A percentile compares a stretch with the other conserved stretches of the same genome.
These are phyloP conservation scores for Sciurus vulgaris DNA, from an alignment of 2,797 vertebrate genomes.

Conservation along the genomic window DNA sequence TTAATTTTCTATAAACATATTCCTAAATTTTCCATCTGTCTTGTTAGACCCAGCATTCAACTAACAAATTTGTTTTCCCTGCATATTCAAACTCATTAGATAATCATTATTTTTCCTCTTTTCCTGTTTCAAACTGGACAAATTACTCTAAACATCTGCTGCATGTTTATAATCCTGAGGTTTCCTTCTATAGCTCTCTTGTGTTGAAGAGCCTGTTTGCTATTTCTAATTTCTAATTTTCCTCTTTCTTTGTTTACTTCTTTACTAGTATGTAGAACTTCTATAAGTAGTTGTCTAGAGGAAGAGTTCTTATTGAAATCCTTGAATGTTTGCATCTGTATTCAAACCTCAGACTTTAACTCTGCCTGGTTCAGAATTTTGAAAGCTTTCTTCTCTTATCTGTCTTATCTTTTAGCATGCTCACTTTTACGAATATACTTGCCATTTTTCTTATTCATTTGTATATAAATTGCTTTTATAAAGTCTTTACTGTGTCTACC, in stretches of 20 bases:
- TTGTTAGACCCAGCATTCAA: not conserved
- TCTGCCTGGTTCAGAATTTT: not conserved
- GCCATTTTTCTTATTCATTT: not conserved
- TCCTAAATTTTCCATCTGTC: not conserved
- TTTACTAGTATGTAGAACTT: not conserved
- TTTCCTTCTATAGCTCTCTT: not conserved
- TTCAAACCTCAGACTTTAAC: not conserved
- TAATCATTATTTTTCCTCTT: not conserved
- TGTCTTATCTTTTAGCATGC: not conserved
- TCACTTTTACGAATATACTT: not conserved
- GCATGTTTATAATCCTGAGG: not conserved
- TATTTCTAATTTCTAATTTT: not conserved
- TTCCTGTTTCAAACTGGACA: not conserved
- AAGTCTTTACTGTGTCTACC: not conserved
- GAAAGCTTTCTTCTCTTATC: not conserved
- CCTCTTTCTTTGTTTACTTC: not conserved
- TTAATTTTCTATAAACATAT: not conserved
- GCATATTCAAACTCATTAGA: not conserved
- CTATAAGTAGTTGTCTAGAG: not conserved
- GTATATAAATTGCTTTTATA: not conserved
- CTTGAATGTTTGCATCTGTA: not conserved
- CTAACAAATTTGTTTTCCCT: not conserved
- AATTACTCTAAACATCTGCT: not conserved
- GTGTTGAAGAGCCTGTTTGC: not conserved
- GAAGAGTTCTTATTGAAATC: not conserved